Evolutionary conservation across 37 sponge, comb jelly and placozoan genomes (phyloP).

Genomic region (Agelas oroides): DNA sequence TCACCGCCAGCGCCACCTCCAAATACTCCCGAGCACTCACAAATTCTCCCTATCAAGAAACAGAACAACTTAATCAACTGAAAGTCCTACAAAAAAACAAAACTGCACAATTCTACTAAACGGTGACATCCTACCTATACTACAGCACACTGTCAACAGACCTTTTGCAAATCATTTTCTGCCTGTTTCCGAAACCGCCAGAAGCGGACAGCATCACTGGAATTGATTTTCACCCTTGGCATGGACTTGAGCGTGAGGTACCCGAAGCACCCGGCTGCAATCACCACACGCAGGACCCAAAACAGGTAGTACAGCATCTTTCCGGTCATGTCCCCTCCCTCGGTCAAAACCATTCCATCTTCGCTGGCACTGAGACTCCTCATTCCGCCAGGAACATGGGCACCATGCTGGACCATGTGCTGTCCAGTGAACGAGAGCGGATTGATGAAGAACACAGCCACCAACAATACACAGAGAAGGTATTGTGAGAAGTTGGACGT

Average conservation of each 20-base stretch:
- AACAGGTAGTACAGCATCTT: constrained; percentile 11
- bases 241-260: constrained; percentile 55
- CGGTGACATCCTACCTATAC: neutral
- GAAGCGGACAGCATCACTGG: constrained; percentile 42
- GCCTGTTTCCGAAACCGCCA: constrained; percentile 72
- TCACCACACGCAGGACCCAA: constrained; percentile 46
- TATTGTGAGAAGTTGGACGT: constrained; percentile 5
- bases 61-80: neutral
- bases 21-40: constrained; percentile 37
- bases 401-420: neutral
- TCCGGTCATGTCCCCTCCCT: neutral
- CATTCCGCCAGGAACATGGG: constrained; percentile 9
- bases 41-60: constrained; percentile 49
- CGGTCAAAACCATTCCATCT: neutral
- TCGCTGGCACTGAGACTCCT: constrained; percentile 33
- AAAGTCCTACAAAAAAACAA: neutral
- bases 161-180: constrained; percentile 61
- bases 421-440: constrained; percentile 50
- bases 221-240: constrained; percentile 17
- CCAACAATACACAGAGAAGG: constrained; percentile 66
- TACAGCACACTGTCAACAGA: neutral
- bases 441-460: constrained; percentile 59
- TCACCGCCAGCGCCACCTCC: constrained; percentile 52
- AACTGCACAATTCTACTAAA: constrained; percentile 1
- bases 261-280: constrained; percentile 70